Conservation (phyloP, 2,797 vertebrate genomes). For the Poecilia wingei region DNA sequence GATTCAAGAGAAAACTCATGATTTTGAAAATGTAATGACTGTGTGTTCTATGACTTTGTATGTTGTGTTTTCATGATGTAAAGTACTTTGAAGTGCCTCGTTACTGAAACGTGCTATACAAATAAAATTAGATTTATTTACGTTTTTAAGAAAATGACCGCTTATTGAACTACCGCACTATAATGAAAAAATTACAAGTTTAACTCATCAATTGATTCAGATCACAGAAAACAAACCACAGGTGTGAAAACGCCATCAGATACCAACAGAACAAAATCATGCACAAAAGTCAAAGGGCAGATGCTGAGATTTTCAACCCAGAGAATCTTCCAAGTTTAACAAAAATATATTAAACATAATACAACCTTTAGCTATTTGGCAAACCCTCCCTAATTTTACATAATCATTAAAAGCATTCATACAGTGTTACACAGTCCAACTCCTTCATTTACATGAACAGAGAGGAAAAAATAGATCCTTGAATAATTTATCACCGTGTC, state of each 20-base stretch:
- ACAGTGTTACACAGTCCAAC: conserved; percentile 11
- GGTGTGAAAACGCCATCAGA: background rate
- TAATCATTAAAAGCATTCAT: background rate
- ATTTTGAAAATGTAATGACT: too few relatives aligned
- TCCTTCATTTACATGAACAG: conserved; percentile 15
- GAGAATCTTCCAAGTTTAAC: background rate
- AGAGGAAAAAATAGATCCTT: conserved; percentile 18
- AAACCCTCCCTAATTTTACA: background rate
- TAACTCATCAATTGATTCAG: background rate
- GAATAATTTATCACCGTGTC: conserved; percentile 58
- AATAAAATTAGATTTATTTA: too few relatives aligned
- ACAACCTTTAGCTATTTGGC: background rate
- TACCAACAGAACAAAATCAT: background rate
- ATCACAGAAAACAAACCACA: background rate
- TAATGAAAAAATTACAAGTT: background rate
- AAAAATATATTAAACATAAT: background rate
- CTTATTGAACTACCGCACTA: background rate
- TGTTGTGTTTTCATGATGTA: too few relatives aligned
- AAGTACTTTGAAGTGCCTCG: too few relatives aligned
- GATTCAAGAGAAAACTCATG: too few relatives aligned
- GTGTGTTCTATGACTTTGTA: too few relatives aligned
- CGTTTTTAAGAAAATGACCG: too few relatives aligned
- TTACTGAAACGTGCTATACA: too few relatives aligned
- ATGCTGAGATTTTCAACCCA: background rate
- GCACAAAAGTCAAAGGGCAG: background rate